Base-by-base conservation (phyloP, 1,140 invertebrate genomes). In the Musca domestica region DNA sequence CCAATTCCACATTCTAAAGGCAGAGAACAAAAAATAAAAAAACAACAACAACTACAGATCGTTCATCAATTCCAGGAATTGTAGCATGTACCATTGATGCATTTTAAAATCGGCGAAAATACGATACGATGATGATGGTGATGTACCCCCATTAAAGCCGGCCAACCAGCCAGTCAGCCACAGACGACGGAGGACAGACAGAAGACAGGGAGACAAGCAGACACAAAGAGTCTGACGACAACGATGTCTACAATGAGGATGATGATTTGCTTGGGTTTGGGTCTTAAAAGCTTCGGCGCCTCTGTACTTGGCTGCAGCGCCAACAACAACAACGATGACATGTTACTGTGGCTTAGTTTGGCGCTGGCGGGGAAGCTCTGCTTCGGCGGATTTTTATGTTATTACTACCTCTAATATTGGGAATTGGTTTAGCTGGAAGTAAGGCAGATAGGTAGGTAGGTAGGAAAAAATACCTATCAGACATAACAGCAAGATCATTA, bases 331-430 rank as follows among this genome's bases (percentile, higher is more conserved):
- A 5, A 10, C 34, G 34, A 10, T 10, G 34, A 7, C 34, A 41
- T 41, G n/a, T n/a, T n/a, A n/a, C n/a, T 41, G 34, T 12, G 5
- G 34, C 27, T 30, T 30, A 3, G 3, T 30, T 30, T 41, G 10
- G 34, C 34, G 12, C n/a, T 41, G 34, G 2, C 34, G 34, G n/a
- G 34, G 34, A 41, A 41, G 34, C 2, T 9, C 9, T 30, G 9
- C 27, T 30, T 30, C 9, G 34, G 4, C 34, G 12, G 2, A 12
- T 41, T 41, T 41, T 41, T 41, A 41, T 41, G 34, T 56, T 23
- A 56, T 56, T 56, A 56, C 52, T 56, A 56, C 52, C 52, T 23
- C 52, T 23, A 56, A 27, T 56, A 56, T 56, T 56, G 52, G 23
- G 52, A 56, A 56, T 56, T 56, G 52, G 23, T 56, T 56, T 56